Evolutionary conservation across 1,140 invertebrate species (phyloP), one percentile per base, ranked within the genome.

Genomic region (Microplitis mediator): DNA sequence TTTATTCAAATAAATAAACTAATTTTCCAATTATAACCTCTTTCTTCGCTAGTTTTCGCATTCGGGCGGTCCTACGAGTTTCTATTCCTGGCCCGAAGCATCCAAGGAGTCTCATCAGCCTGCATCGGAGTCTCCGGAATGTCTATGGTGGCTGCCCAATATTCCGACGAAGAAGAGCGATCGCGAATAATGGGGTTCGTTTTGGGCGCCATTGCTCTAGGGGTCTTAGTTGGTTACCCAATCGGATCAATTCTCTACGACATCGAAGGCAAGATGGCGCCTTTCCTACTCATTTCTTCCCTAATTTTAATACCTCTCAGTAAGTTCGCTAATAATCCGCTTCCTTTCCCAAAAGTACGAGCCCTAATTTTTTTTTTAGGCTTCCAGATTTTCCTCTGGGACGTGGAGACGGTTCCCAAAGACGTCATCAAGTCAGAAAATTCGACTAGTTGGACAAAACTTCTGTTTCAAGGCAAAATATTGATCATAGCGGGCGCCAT

Each of bases 21-120:
- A 73, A 62, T 69, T 3, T 39, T 60, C 13, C 45, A n/a, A 65
- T 1, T 2, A 64, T 54, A 35, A 70, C 13, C 39, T 4, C 66
- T 1, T 31, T 71, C 0, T 23, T 51, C 58, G 14, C 36, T 83
- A 92, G 94, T 95, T 56, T 97, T 96, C 85, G 94, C 95, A 11
- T 91, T 95, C 77, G 95, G 94, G 3, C 89, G 92, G 79, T 91
- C 91, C 2, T 96, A 94, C 84, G 87, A 89, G 52, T 83, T 92
- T 0, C 82, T 97, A 32, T 90, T 97, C 69, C 76, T 95, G 9
- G 95, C 95, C 0, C 86, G 96, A 74, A 93, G 93, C 77, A 85
- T 97, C 36, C 95, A 97, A 87, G 96, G 96, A 1, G 85, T 96
- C 56, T 94, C 94, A 9, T 97, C 95, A 6, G 92, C 95, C 0